phyloP scores from a whole-genome alignment of 2,797 vertebrate species.

The Poecilia picta region DNA sequence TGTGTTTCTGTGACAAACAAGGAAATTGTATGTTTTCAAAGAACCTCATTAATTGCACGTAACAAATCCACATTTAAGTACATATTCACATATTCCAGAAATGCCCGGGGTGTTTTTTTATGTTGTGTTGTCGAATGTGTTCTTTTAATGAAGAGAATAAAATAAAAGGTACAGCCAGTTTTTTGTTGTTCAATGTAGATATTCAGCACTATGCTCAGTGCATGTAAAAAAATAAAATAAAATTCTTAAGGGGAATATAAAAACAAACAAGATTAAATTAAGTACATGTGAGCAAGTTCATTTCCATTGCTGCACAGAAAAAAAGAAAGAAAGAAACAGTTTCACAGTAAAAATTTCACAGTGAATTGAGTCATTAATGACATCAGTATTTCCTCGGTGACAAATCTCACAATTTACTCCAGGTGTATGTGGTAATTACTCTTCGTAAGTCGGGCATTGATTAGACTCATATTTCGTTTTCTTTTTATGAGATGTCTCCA shows the following conservation, averaged over 20 bases:
- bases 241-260: background rate
- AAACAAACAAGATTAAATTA: background rate
- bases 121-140: background rate
- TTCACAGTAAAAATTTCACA: background rate
- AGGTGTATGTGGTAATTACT: constrained; percentile 58
- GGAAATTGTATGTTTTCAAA: background rate
- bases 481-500: constrained; percentile 58
- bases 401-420: constrained; percentile 49
- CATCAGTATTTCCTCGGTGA: constrained; percentile 22
- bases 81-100: background rate
- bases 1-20: background rate
- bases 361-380: constrained; percentile 4
- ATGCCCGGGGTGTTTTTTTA: background rate
- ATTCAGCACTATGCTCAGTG: background rate
- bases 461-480: constrained; percentile 63
- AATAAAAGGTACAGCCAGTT: background rate
- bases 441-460: constrained; percentile 63
- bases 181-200: background rate
- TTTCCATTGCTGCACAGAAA: background rate
- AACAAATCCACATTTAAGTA: background rate
- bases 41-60: background rate
- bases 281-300: background rate
- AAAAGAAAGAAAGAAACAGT: background rate
- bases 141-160: background rate
- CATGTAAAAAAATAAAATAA: background rate